Conservation (phyloP, 2,113 vertebrate genomes). For the Spilogale gracilis region DNA sequence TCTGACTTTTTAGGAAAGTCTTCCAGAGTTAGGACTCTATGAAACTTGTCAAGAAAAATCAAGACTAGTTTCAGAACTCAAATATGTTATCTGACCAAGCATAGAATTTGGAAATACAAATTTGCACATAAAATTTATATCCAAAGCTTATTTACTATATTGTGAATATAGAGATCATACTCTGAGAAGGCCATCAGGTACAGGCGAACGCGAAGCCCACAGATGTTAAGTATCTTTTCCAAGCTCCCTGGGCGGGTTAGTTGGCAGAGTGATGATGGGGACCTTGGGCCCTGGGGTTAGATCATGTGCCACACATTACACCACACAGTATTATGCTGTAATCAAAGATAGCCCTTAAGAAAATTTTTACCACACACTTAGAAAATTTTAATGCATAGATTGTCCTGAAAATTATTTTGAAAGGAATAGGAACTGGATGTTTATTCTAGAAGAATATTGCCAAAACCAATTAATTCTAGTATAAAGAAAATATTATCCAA, state of each 20-base stretch:
- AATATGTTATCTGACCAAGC: constrained; percentile 24
- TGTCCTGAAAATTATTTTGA: background rate
- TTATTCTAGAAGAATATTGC: constrained; percentile 18
- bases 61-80: constrained; percentile 34
- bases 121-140: constrained; percentile 30
- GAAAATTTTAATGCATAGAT: background rate
- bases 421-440: background rate
- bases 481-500: constrained; percentile 7
- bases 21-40: background rate
- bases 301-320: background rate
- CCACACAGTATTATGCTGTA: background rate
- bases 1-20: background rate
- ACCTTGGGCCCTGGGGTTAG: background rate
- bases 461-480: background rate
- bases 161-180: background rate
- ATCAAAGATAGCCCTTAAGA: background rate
- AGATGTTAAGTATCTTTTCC: background rate
- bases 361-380: background rate
- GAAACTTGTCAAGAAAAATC: constrained; percentile 16
- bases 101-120: background rate
- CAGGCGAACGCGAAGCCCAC: background rate
- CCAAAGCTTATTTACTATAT: constrained; percentile 20
- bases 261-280: background rate
- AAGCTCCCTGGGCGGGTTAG: background rate
- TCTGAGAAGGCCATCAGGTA: background rate